Evolutionary conservation across 2,888 invertebrate species (phyloP).

Genomic region (Carterocephalus palaemon): DNA sequence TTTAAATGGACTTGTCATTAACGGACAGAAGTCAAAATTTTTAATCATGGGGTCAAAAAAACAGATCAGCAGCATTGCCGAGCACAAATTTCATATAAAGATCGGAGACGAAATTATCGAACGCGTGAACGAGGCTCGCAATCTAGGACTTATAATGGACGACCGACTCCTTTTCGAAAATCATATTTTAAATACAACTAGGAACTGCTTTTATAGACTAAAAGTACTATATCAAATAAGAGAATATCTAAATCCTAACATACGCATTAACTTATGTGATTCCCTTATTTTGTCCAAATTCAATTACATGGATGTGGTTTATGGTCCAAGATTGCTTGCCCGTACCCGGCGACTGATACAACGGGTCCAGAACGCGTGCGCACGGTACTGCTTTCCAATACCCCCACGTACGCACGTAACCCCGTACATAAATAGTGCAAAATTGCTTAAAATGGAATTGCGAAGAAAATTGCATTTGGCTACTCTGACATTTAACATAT

Average conservation of each 20-base stretch:
- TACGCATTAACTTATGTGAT: neutral
- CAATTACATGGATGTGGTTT: no score
- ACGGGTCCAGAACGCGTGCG: no score
- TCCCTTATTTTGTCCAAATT: neutral
- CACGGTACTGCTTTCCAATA: no score
- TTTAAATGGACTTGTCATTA: neutral
- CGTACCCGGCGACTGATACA: no score
- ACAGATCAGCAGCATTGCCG: neutral
- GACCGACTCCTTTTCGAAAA: slow-evolving; percentile 1
- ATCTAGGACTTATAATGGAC: slow-evolving; percentile 2
- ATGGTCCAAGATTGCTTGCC: no score
- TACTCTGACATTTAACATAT: no score
- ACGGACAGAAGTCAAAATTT: neutral
- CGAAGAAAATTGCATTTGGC: no score
- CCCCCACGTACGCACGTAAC: no score
- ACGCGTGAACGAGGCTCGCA: neutral
- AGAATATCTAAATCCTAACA: neutral
- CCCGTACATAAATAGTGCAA: no score
- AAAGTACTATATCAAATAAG: slow-evolving; percentile 3
- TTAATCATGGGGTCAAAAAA: neutral
- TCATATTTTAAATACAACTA: neutral
- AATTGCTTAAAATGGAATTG: no score
- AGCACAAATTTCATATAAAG: neutral
- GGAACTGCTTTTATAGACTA: slow-evolving; percentile 7
- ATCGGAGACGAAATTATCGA: neutral